Base-by-base conservation (phyloP, 2,888 invertebrate genomes). In the Rhagophthalmus giganteus region DNA sequence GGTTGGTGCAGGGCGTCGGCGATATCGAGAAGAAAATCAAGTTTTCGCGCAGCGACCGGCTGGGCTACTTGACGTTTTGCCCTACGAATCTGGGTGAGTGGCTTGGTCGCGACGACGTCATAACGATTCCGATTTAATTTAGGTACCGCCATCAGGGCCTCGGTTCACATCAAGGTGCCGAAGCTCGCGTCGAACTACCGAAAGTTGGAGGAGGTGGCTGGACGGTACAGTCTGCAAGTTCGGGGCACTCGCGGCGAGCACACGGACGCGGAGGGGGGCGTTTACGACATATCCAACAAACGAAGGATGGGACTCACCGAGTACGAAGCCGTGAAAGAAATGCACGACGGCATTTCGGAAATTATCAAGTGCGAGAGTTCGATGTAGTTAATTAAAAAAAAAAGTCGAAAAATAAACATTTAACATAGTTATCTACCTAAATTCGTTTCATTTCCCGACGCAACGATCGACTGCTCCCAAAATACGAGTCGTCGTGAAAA, bases 1-100 rank as follows among this genome's bases (percentile, higher is more conserved):
- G 81, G 46, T 69, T 82, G 41, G 74, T 77, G 14, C 61, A 61
- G 13, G 84, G 75, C 13, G 79, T 83, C 27, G 73, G 75, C 33
- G 73, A 76, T 40, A 74, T 83, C 40, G 81, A 80, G 61, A 72
- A 73, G 52, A 72, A 75, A 54, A 58, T 81, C 27, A 74, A 75
- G 12, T 86, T 85, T 72, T 74, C 81, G 12, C 77, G 77, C 41
- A 78, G 80, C 69, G 78, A 80, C 7, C 78, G 83, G 44, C 76
- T 85, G 57, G 87, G 87, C 16, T 86, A 79, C 74, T 72, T 87
- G 55, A 86, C 86, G 24, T 86, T 86, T 75, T 88, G 87, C 70
- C 87, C 87, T 12, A 84, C 85, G 42, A 88, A 88, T 72, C 75
- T 87, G 61, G 87, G 84, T 68, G 63, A n/a, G n/a, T n/a, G n/a